A percentile compares a stretch with the other conserved stretches of the same genome.
These are phyloP conservation scores for Polyommatus icarus DNA, from an alignment of 2,888 invertebrate species.

Conservation along the genomic window DNA sequence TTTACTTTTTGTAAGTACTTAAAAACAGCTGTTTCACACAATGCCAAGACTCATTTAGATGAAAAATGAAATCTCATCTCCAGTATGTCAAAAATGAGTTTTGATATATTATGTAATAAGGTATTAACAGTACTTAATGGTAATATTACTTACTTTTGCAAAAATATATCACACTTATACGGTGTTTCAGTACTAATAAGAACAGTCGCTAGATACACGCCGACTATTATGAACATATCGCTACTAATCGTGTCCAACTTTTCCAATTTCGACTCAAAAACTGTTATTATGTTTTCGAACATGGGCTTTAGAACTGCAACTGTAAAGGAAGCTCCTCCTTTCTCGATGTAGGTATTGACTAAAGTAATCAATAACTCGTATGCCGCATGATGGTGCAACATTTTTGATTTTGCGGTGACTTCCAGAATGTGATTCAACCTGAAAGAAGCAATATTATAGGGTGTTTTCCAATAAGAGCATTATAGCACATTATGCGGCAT, in stretches of 20 bases:
- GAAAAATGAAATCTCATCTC: too few relatives aligned
- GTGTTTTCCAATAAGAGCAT: too few relatives aligned
- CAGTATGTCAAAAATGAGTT: too few relatives aligned
- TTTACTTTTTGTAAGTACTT: too few relatives aligned
- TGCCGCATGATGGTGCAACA: slow-evolving; percentile 58
- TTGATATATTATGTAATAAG: too few relatives aligned
- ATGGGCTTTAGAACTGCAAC: slow-evolving; percentile 78
- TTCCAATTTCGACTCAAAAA: slow-evolving; percentile 82
- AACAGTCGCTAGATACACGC: slow-evolving; percentile 81
- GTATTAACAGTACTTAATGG: too few relatives aligned
- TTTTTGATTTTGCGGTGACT: slow-evolving; percentile 57
- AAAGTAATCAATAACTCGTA: slow-evolving; percentile 64
- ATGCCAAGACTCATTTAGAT: too few relatives aligned
- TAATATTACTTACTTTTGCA: slow-evolving; percentile 76
- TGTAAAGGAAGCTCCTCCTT: slow-evolving; percentile 84
- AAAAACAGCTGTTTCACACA: too few relatives aligned
- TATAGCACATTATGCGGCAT: too few relatives aligned
- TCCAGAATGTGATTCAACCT: slow-evolving; percentile 70
- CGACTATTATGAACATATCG: slow-evolving; percentile 80
- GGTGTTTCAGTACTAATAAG: slow-evolving; percentile 75
- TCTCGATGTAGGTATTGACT: slow-evolving; percentile 75
- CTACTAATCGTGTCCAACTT: slow-evolving; percentile 75
- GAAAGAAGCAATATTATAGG: slow-evolving; percentile 47
- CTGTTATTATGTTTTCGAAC: slow-evolving; percentile 79
- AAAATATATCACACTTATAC: slow-evolving; percentile 73